A percentile compares a stretch with the other conserved stretches of the same genome.
Conservation (phyloP, 2,797 vertebrate genomes). For the Anas acuta region DNA sequence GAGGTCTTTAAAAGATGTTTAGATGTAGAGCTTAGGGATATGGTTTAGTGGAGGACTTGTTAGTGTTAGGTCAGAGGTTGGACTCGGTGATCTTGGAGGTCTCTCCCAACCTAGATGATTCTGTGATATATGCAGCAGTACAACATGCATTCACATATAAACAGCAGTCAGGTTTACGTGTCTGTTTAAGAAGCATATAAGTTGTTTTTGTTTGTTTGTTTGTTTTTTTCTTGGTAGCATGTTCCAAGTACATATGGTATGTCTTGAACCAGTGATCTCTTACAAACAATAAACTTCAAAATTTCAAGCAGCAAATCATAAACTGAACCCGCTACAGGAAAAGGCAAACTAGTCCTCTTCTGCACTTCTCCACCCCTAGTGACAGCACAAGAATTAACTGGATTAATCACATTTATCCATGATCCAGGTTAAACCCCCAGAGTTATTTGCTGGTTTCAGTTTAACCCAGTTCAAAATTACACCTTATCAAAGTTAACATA, state of each 20-base stretch:
- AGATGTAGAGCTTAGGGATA: no score
- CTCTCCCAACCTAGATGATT: no score
- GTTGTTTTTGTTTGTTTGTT: not conserved
- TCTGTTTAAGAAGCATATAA: not conserved
- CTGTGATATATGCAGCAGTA: not conserved
- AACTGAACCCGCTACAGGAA: not conserved
- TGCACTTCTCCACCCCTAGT: not conserved
- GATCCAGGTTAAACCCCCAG: not conserved
- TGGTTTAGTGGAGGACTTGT: no score
- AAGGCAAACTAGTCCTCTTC: not conserved
- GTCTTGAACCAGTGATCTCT: not conserved
- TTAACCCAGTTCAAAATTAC: not conserved
- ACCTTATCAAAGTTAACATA: rapidly evolving
- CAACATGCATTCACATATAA: not conserved
- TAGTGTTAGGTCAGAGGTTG: no score
- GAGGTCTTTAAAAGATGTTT: no score
- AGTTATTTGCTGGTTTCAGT: not conserved
- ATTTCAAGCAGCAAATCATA: not conserved
- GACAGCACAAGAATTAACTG: not conserved
- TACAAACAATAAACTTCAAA: not conserved
- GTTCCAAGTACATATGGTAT: not conserved
- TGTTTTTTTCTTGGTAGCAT: not conserved
- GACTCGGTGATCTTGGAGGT: no score
- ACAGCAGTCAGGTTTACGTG: not conserved
- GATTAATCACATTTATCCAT: not conserved